phyloP scores from a whole-genome alignment of 1,140 invertebrate genomes.

The Zaprionus ghesquierei region DNA sequence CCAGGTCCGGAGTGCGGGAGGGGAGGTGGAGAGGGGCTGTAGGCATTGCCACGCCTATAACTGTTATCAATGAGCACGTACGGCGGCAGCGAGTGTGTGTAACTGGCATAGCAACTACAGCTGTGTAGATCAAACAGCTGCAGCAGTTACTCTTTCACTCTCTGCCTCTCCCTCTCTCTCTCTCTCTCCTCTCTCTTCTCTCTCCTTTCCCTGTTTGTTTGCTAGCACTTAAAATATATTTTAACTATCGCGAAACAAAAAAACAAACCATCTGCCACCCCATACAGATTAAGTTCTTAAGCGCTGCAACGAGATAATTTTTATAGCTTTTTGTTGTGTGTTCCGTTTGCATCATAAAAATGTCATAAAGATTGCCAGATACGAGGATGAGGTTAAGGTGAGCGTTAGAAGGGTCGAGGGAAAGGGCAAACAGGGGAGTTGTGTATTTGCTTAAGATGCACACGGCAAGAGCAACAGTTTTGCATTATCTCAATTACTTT shows the following conservation, averaged over 20 bases:
- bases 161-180: not conserved
- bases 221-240: constrained; percentile 21
- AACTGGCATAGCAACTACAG: constrained; percentile 19
- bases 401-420: not conserved
- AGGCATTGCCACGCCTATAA: constrained; percentile 3
- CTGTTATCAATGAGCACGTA: constrained; percentile 28
- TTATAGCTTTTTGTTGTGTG: constrained; percentile 5
- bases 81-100: not conserved
- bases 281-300: constrained; percentile 19
- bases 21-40: not conserved
- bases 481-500: not conserved
- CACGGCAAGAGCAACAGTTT: not conserved
- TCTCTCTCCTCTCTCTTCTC: too few species aligned
- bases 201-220: constrained; percentile 14
- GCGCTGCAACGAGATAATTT: constrained; percentile 4
- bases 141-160: not conserved
- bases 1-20: not conserved
- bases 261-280: not conserved
- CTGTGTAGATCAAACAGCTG: constrained; percentile 16
- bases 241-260: not conserved
- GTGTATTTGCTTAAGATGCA: not conserved
- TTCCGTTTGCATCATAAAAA: constrained; percentile 7
- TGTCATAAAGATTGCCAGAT: constrained; percentile 14
- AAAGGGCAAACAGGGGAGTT: too few species aligned
- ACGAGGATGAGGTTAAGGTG: not conserved